Evolutionary conservation across 2,113 vertebrate species (phyloP).

Genomic region (Salvelinus fontinalis): DNA sequence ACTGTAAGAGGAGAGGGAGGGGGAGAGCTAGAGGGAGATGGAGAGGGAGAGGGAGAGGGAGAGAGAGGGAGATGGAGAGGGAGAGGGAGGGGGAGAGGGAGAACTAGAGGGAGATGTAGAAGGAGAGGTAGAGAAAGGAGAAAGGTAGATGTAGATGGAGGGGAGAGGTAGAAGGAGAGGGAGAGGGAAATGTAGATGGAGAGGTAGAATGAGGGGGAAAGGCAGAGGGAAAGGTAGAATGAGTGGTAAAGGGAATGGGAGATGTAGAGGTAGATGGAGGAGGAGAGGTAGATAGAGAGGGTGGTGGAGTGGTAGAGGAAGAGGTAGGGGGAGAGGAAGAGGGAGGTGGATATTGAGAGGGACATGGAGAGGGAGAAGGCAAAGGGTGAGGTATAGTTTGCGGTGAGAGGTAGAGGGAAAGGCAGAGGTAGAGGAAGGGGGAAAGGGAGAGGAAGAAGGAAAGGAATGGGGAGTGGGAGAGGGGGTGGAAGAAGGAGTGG

Average conservation of each 20-base stretch:
- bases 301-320: too few relatives aligned
- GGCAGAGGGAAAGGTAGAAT: too few relatives aligned
- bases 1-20: background rate
- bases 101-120: background rate
- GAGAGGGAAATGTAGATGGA: too few relatives aligned
- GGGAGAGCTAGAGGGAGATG: too few relatives aligned
- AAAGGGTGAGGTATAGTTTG: background rate
- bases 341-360: background rate
- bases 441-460: background rate
- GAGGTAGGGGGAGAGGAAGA: background rate
- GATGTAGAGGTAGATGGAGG: too few relatives aligned
- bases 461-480: background rate
- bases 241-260: accelerated
- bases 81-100: background rate
- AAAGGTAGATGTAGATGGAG: too few relatives aligned
- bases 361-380: background rate
- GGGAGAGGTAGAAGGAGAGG: too few relatives aligned
- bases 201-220: too few relatives aligned
- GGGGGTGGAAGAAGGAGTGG: background rate
- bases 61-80: background rate
- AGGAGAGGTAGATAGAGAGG: background rate
- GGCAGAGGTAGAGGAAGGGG: background rate
- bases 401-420: background rate
- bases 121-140: background rate
- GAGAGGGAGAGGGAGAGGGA: too few relatives aligned